Evolutionary conservation across 2,113 vertebrate genomes (phyloP), one percentile per base, ranked within the genome.

Genomic region (Pipa parva): DNA sequence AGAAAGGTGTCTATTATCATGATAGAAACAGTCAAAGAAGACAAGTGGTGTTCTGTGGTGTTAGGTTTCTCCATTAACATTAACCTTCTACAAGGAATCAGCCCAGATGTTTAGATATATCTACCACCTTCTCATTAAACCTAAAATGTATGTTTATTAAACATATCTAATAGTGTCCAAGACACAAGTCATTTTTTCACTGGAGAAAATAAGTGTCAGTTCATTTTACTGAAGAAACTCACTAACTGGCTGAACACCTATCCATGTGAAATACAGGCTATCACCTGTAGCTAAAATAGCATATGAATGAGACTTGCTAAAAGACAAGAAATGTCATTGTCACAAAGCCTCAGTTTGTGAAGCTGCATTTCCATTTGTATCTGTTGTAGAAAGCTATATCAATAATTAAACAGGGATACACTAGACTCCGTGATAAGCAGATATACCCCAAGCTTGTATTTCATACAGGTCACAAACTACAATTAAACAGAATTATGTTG

Each of bases 351-450:
- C 2, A 1, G 21, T 29, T 36, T 27, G 48, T 15, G 15, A 22
- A 29, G 28, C 33, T 26, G 18, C 13, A 54, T 62, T 33, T 20
- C 46, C 25, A 18, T 36, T 12, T 22, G 61, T 25, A 26, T 37
- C 31, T 21, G 31, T 31, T 18, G 21, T 54, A 63, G 63, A 55
- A 42, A 64, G 26, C 50, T 45, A n/a, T 28, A 55, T 64, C 31
- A 64, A 64, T 64, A 64, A 55, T 64, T 64, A 25, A 64, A 55
- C 49, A 42, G 22, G 17, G 63, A 55, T 64, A 64, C 63, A 55
- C 55, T 55, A 55, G 36, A 64, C 50, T 13, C 18, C 21, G 48
- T 33, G 48, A 63, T 63, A 63, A 63, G 61, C 6, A 24, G 48
- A 52, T 49, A 63, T 63, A 49, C 31, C 61, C 45, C 52, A 27